Evolutionary conservation across 2,113 vertebrate species (phyloP).

Genomic region (Otis tarda): DNA sequence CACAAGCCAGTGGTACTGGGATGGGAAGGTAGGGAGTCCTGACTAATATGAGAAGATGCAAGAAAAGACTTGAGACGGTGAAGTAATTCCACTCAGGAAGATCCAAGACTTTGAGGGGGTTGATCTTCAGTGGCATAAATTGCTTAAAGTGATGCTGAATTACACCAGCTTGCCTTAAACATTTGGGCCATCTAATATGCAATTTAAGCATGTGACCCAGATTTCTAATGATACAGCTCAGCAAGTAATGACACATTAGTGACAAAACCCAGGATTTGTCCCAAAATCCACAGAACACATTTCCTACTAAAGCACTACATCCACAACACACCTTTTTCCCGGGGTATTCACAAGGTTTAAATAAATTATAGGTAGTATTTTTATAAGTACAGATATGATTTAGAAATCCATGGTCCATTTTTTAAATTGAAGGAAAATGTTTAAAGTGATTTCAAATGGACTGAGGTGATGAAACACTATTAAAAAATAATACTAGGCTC

Average conservation of each 20-base stretch:
- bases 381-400: background rate
- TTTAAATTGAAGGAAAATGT: constrained; percentile 40
- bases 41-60: background rate
- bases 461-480: background rate
- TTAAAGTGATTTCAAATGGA: constrained; percentile 48
- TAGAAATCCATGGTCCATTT: background rate
- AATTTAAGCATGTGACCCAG: constrained; percentile 17
- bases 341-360: constrained; percentile 24
- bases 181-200: constrained; percentile 16
- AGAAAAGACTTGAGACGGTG: constrained; percentile 4
- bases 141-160: constrained; percentile 30
- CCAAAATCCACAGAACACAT: background rate
- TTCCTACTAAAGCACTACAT: background rate
- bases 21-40: background rate
- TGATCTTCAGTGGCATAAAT: constrained; percentile 37
- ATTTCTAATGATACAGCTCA: constrained; percentile 22
- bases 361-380: constrained; percentile 41
- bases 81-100: constrained; percentile 17
- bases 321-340: background rate
- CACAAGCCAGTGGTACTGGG: background rate
- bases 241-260: background rate
- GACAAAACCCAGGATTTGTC: background rate
- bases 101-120: background rate
- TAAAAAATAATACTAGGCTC: background rate
- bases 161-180: constrained; percentile 22